Evolutionary conservation across 2,888 invertebrate species (phyloP).

Genomic region (Dugesia japonica): DNA sequence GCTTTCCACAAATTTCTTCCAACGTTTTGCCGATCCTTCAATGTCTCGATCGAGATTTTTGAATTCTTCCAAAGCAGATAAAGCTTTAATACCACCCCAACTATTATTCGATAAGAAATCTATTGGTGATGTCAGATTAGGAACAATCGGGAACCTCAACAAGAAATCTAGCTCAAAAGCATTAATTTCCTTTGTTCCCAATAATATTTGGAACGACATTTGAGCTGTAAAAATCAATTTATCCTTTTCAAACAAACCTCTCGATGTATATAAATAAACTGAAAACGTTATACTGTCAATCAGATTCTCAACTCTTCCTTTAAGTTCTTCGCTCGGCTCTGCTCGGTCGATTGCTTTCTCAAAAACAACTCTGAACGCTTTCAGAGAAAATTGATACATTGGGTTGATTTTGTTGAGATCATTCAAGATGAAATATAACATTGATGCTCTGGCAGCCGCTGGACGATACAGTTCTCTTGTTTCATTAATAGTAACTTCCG

Average conservation of each 20-base stretch:
- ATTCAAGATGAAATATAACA: conserved; percentile 81
- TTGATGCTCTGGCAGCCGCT: conserved; percentile 75
- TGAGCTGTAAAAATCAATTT: conserved; percentile 86
- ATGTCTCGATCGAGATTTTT: conserved; percentile 82
- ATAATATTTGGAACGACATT: conserved; percentile 79
- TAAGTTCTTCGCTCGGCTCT: conserved; percentile 64
- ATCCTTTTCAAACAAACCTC: conserved; percentile 84
- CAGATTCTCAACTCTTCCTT: conserved; percentile 64
- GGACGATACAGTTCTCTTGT: conserved; percentile 78
- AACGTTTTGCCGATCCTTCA: conserved; percentile 81
- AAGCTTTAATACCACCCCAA: conserved; percentile 84
- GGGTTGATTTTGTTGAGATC: conserved; percentile 86
- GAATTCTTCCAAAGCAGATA: conserved; percentile 72
- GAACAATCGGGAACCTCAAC: conserved; percentile 73
- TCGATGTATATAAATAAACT: conserved; percentile 78
- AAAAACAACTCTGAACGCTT: conserved; percentile 92
- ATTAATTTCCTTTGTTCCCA: conserved; percentile 70
- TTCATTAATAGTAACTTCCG: conserved; percentile 74
- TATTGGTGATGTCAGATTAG: conserved; percentile 78
- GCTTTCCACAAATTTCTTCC: conserved; percentile 87
- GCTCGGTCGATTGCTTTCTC: conserved; percentile 82
- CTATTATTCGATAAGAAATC: conserved; percentile 76
- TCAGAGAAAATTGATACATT: conserved; percentile 81
- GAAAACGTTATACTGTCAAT: conserved; percentile 85
- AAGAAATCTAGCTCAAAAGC: conserved; percentile 74